Conservation (phyloP, 2,113 vertebrate species). For the Romanogobio albipinnatus region DNA sequence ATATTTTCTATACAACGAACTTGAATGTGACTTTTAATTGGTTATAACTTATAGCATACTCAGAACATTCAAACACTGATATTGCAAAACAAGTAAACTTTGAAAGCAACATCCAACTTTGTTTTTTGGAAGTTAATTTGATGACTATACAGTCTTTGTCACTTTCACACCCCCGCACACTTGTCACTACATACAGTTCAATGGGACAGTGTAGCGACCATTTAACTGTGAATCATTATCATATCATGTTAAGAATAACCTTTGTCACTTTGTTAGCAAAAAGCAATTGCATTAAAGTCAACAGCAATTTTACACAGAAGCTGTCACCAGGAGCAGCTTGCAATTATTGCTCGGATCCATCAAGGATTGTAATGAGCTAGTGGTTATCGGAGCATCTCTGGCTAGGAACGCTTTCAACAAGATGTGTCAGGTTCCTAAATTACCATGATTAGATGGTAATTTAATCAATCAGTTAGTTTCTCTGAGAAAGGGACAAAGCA, state of each 20-base stretch:
- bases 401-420: conserved; percentile 10
- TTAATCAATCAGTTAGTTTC: conserved; percentile 35
- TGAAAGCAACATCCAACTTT: no score
- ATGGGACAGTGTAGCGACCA: background rate
- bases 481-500: background rate
- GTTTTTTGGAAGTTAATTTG: no score
- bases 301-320: conserved; percentile 10
- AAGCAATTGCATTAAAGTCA: conserved; percentile 34
- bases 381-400: conserved; percentile 18
- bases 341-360: conserved; percentile 38
- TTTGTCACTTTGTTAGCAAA: conserved; percentile 24
- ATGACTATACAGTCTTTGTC: background rate
- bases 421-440: conserved; percentile 1
- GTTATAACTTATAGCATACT: background rate
- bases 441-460: conserved; percentile 30
- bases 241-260: conserved; percentile 23
- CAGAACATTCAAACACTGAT: no score
- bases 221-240: conserved; percentile 27
- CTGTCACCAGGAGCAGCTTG: conserved; percentile 31
- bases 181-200: background rate
- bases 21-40: background rate
- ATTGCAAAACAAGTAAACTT: no score
- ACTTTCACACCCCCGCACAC: background rate
- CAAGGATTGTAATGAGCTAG: background rate
- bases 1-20: background rate